phyloP scores from a whole-genome alignment of 2,888 invertebrate genomes.

The Ophioninae sp. region DNA sequence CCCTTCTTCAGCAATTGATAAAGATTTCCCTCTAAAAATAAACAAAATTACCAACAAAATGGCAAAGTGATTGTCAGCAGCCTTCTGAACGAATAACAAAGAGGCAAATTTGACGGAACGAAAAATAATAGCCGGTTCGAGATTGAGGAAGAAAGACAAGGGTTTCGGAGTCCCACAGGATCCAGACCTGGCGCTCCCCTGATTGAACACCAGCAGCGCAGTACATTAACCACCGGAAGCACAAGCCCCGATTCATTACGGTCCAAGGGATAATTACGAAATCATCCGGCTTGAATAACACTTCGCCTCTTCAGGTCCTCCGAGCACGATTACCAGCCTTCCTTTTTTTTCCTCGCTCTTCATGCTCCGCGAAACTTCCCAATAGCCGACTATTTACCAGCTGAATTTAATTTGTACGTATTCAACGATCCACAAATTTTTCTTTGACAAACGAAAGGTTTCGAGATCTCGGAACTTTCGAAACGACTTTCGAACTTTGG shows the following conservation, averaged over 20 bases:
- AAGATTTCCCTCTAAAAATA: background rate
- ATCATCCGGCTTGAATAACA: slow-evolving; percentile 38
- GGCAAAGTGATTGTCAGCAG: background rate
- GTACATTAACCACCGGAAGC: slow-evolving; percentile 39
- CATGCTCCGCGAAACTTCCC: slow-evolving; percentile 11
- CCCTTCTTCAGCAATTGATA: too few species aligned
- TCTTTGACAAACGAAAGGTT: background rate
- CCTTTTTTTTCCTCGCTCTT: slow-evolving; percentile 4
- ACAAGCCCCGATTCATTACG: slow-evolving; percentile 49
- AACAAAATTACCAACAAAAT: background rate
- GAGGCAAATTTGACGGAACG: background rate
- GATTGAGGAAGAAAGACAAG: background rate
- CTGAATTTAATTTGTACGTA: slow-evolving; percentile 12
- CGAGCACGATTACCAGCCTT: slow-evolving; percentile 21
- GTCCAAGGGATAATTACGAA: slow-evolving; percentile 46
- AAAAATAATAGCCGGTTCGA: background rate
- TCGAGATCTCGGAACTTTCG: background rate
- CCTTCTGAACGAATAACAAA: background rate
- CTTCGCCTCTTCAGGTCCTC: slow-evolving; percentile 27
- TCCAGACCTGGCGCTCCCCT: slow-evolving; percentile 2
- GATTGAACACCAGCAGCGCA: slow-evolving; percentile 9
- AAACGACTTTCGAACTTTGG: background rate
- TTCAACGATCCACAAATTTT: background rate
- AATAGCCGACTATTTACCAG: slow-evolving; percentile 6
- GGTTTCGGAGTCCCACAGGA: slow-evolving; percentile 2